Conservation (phyloP, 2,113 vertebrate species). For the Alligator sinensis region DNA sequence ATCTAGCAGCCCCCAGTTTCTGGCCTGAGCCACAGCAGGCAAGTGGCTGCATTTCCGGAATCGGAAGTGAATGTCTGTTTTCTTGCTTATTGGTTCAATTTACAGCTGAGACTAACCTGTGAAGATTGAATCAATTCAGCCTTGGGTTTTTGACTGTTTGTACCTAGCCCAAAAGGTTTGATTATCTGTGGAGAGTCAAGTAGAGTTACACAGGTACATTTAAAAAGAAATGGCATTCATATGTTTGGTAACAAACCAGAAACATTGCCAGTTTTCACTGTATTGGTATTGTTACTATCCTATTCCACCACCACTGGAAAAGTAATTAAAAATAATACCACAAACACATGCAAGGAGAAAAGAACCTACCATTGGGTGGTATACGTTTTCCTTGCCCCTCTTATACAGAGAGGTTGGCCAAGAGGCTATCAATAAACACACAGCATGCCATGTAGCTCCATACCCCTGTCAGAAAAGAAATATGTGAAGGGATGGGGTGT, state of each 20-base stretch:
- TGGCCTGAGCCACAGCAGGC: too few relatives aligned
- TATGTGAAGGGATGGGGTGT: not conserved
- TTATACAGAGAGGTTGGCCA: conserved; percentile 61
- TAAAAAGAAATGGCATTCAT: not conserved
- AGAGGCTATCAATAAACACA: conserved; percentile 51
- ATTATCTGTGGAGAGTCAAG: not conserved
- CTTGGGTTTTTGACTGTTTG: too few relatives aligned
- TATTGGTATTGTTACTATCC: not conserved
- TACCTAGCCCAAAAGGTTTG: too few relatives aligned
- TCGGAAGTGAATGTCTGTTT: too few relatives aligned
- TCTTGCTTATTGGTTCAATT: too few relatives aligned
- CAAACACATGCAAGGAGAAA: conserved; percentile 32
- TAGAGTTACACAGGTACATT: not conserved
- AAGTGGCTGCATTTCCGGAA: too few relatives aligned
- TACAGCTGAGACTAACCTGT: too few relatives aligned
- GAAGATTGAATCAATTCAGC: too few relatives aligned
- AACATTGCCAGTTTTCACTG: conserved; percentile 27
- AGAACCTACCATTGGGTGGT: conserved; percentile 55
- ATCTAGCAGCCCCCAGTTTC: too few relatives aligned
- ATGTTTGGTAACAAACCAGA: not conserved
- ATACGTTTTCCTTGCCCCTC: conserved; percentile 32
- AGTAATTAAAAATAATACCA: conserved; percentile 35
- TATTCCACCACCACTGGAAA: conserved; percentile 1
- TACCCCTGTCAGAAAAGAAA: conserved; percentile 4
- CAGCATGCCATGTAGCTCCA: not conserved